These are phyloP conservation scores for Remorina albescens DNA, from an alignment of 2,797 vertebrate species.

Conservation along the genomic window DNA sequence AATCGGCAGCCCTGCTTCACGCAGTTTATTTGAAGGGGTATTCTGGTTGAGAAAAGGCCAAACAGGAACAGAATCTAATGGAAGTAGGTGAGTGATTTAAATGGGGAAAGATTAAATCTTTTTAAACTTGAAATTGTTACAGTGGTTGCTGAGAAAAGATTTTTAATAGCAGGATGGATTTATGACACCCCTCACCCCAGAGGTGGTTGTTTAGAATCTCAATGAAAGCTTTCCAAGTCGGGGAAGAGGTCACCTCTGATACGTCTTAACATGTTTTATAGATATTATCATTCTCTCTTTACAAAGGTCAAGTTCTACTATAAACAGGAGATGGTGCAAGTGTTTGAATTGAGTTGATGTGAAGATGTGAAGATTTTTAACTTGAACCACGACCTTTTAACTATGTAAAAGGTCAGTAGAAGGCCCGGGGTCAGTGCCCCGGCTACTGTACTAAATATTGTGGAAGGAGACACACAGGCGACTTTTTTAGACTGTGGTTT, in stretches of 20 bases:
- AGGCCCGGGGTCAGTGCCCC: too few species aligned
- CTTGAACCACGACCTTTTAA: too few species aligned
- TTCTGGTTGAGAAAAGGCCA: background rate
- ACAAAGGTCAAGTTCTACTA: constrained; percentile 10
- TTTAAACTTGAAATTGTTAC: background rate
- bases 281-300: constrained; percentile 18
- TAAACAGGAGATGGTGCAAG: background rate
- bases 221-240: background rate
- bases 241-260: background rate
- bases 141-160: background rate
- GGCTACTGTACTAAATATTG: too few species aligned
- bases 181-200: background rate
- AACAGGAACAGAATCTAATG: background rate
- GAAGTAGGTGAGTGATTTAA: background rate
- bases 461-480: too few species aligned
- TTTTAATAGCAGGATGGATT: background rate
- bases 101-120: background rate
- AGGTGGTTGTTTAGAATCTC: constrained; percentile 3
- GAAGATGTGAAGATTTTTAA: background rate
- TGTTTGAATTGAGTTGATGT: too few species aligned
- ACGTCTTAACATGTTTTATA: constrained; percentile 6
- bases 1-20: background rate
- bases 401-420: too few species aligned
- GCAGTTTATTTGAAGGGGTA: background rate
- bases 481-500: too few species aligned